phyloP scores from a whole-genome alignment of 2,888 invertebrate genomes.

The Zhengitettix transpicula region DNA sequence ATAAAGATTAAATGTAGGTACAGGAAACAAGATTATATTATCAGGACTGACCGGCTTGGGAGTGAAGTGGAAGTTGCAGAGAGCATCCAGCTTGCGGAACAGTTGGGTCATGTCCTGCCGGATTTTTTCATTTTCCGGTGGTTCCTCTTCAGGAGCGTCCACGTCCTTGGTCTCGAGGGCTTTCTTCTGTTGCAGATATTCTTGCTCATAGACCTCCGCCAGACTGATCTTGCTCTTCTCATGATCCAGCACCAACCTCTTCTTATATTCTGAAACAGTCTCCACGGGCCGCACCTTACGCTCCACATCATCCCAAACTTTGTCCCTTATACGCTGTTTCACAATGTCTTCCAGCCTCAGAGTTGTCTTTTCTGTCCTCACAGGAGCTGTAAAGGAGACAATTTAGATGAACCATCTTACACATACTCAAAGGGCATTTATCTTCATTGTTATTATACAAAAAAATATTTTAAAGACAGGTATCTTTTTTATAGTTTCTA shows the following conservation, averaged over 20 bases:
- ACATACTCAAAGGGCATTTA: too few relatives aligned
- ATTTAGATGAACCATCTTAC: too few relatives aligned
- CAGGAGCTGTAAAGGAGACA: conserved; percentile 42
- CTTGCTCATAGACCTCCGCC: conserved; percentile 83
- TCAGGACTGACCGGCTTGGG: conserved; percentile 48
- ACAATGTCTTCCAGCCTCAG: conserved; percentile 78
- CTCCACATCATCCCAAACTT: conserved; percentile 86
- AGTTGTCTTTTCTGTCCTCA: conserved; percentile 84
- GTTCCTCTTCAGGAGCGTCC: conserved; percentile 36
- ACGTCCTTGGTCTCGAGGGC: conserved; percentile 27
- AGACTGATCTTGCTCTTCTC: conserved; percentile 88
- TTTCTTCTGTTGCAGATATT: conserved; percentile 53
- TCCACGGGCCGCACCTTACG: conserved; percentile 72
- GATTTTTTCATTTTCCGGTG: conserved; percentile 64
- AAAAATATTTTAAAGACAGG: too few relatives aligned
- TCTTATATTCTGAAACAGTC: conserved; percentile 69
- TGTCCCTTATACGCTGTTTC: conserved; percentile 78
- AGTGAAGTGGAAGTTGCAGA: conserved; percentile 88
- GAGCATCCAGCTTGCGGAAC: conserved; percentile 75
- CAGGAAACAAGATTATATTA: too few relatives aligned
- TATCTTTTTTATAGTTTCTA: too few relatives aligned
- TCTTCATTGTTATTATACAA: too few relatives aligned
- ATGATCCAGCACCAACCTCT: conserved; percentile 74
- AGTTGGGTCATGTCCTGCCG: conserved; percentile 53
- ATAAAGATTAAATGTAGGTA: too few relatives aligned